Evolutionary conservation across 2,113 vertebrate species (phyloP).

Genomic region (Aleadryas rufinucha): DNA sequence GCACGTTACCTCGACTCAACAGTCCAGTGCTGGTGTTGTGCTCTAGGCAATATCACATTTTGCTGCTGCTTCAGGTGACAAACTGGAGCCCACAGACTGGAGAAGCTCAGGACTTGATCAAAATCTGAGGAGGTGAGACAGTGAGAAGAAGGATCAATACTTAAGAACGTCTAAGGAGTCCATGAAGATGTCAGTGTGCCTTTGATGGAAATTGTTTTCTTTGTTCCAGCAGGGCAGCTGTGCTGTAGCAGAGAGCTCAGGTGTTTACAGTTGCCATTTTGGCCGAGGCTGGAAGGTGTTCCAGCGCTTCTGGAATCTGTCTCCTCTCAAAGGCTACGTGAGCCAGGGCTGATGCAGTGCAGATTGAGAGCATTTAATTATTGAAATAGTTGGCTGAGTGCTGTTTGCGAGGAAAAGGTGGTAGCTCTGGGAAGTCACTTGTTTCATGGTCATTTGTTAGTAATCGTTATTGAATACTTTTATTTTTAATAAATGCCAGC

Average conservation of each 20-base stretch:
- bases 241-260: background rate
- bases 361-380: constrained; percentile 36
- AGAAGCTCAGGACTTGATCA: background rate
- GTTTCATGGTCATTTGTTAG: background rate
- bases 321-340: fast-evolving
- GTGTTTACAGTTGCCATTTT: background rate
- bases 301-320: background rate
- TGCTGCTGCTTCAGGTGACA: background rate
- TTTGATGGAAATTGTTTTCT: background rate
- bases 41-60: background rate
- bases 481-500: constrained; percentile 8
- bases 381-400: background rate
- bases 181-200: background rate
- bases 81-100: background rate
- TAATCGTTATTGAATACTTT: constrained; percentile 32
- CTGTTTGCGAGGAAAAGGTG: background rate
- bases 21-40: background rate
- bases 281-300: background rate
- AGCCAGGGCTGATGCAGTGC: background rate
- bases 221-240: background rate
- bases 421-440: background rate
- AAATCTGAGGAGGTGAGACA: background rate
- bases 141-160: background rate
- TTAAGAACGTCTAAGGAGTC: background rate
- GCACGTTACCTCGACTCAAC: background rate